These are phyloP conservation scores for Aleiodes testaceus DNA, from an alignment of 2,888 invertebrate species.

Conservation along the genomic window DNA sequence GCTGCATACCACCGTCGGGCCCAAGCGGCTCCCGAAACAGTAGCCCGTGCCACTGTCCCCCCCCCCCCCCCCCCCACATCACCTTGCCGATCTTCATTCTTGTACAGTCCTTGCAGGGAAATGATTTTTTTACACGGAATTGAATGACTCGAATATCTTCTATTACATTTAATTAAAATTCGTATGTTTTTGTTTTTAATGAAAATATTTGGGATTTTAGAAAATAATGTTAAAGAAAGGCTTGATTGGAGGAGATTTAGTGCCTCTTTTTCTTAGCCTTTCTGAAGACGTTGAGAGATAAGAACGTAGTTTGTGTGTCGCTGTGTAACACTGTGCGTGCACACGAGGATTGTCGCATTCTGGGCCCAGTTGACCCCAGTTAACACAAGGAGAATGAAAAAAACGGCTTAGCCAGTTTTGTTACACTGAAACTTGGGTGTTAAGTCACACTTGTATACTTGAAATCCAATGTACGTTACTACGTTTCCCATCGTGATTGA, in stretches of 20 bases:
- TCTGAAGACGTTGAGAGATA: not conserved
- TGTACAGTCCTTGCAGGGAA: conserved; percentile 70
- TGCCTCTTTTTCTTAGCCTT: too few relatives aligned
- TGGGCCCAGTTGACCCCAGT: conserved; percentile 72
- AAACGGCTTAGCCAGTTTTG: conserved; percentile 70
- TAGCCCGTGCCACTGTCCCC: conserved; percentile 64
- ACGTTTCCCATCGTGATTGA: not conserved
- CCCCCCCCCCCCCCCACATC: conserved; percentile 37
- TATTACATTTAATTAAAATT: not conserved
- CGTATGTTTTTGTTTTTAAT: too few relatives aligned
- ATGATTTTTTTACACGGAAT: conserved; percentile 51
- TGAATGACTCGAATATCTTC: conserved; percentile 16
- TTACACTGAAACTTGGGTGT: conserved; percentile 56
- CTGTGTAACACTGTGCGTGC: conserved; percentile 51
- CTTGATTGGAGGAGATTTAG: too few relatives aligned
- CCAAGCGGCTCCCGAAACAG: conserved; percentile 72
- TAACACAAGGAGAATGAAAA: conserved; percentile 62
- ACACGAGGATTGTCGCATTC: conserved; percentile 71
- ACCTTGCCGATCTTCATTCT: too few relatives aligned
- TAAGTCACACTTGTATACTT: conserved; percentile 66
- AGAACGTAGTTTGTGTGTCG: conserved; percentile 18
- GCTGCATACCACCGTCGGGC: conserved; percentile 68
- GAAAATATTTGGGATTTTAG: not conserved
- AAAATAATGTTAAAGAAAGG: too few relatives aligned
- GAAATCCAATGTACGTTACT: conserved; percentile 32